These are phyloP conservation scores for Pseudotriccus pelzelni DNA, from an alignment of 2,797 vertebrate species.

Conservation along the genomic window DNA sequence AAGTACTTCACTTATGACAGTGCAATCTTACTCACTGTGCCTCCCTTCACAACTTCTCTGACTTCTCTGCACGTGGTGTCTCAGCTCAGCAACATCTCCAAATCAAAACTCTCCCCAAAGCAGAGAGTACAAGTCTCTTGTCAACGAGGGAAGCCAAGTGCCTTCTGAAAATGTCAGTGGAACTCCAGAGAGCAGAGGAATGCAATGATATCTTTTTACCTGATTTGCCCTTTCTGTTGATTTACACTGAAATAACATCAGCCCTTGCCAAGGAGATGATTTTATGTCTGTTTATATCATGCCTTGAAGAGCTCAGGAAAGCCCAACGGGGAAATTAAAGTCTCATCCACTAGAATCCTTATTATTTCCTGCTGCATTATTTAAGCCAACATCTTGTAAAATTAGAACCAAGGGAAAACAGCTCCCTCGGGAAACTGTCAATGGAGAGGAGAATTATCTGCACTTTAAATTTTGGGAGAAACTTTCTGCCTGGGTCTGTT, in stretches of 20 bases:
- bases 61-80: neutral
- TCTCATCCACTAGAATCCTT: neutral
- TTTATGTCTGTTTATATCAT: slow-evolving; percentile 25
- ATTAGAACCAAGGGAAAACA: neutral
- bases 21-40: accelerated
- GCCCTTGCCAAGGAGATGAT: neutral
- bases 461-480: neutral
- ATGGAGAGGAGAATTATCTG: neutral
- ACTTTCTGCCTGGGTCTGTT: neutral
- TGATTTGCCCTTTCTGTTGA: slow-evolving; percentile 10
- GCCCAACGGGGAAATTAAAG: neutral
- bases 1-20: neutral
- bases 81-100: neutral
- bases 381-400: neutral
- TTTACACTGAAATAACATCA: neutral
- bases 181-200: neutral
- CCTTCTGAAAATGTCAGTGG: neutral
- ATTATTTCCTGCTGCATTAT: neutral
- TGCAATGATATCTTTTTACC: neutral
- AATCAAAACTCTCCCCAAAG: neutral
- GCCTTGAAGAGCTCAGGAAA: neutral
- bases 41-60: neutral
- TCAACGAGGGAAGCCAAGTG: neutral
- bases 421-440: neutral
- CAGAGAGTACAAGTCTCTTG: neutral